These are phyloP conservation scores for Callyntrura guangdongensis DNA, from an alignment of 2,888 invertebrate species.

Conservation along the genomic window DNA sequence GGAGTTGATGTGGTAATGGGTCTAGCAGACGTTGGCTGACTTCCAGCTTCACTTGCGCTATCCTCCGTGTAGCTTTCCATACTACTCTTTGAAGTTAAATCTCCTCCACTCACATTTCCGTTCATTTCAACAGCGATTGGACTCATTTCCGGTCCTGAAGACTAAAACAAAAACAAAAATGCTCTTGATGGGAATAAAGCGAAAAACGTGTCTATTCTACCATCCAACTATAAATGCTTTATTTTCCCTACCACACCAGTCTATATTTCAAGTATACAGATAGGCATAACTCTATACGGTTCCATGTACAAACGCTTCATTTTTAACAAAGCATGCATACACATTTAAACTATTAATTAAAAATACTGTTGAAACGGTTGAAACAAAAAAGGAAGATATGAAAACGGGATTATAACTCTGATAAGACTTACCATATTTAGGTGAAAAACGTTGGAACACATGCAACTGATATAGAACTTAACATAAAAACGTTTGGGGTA, in stretches of 20 bases:
- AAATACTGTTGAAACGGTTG: background rate
- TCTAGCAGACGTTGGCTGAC: constrained; percentile 77
- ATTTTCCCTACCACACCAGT: background rate
- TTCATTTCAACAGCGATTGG: constrained; percentile 82
- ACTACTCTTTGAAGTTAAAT: constrained; percentile 79
- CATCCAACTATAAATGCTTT: background rate
- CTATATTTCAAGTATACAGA: no score
- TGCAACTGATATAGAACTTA: background rate
- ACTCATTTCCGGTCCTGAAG: constrained; percentile 79
- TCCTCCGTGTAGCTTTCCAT: constrained; percentile 78
- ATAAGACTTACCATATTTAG: constrained; percentile 63
- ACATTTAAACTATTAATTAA: background rate
- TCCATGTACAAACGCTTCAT: background rate
- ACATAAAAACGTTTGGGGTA: background rate
- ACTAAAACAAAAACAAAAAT: constrained; percentile 69
- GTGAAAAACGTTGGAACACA: constrained; percentile 17
- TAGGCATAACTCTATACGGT: no score
- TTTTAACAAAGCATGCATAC: background rate
- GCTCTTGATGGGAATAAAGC: constrained; percentile 15
- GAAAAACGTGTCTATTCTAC: constrained; percentile 16
- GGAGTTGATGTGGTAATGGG: constrained; percentile 81
- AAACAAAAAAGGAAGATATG: background rate
- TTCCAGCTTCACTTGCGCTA: constrained; percentile 79
- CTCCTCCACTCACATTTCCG: constrained; percentile 80
- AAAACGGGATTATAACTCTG: background rate